Evolutionary conservation across 2,113 vertebrate genomes (phyloP).

Genomic region (Puffinus mauretanicus): DNA sequence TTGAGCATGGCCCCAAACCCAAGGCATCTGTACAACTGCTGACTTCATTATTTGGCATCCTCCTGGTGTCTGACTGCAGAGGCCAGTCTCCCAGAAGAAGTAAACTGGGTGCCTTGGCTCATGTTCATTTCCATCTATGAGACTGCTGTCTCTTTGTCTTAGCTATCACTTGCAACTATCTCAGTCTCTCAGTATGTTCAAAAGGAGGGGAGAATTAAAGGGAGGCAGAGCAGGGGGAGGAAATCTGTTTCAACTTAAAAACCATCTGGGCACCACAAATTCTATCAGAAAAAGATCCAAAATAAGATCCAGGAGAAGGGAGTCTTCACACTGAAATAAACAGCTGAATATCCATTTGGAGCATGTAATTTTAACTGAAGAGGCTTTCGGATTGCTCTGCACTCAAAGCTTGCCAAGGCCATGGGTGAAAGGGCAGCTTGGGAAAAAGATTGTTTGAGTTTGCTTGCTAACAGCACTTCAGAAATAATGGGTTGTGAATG

Average conservation of each 20-base stretch:
- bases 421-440: slow-evolving; percentile 20
- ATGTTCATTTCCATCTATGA: neutral
- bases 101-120: neutral
- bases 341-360: neutral
- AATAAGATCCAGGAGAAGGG: neutral
- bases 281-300: neutral
- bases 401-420: neutral
- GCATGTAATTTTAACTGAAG: neutral
- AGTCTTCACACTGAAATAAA: neutral
- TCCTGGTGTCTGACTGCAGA: neutral
- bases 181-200: neutral
- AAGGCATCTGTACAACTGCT: neutral
- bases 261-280: neutral
- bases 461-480: neutral
- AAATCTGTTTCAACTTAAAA: neutral
- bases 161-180: neutral
- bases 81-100: neutral
- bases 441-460: slow-evolving; percentile 16
- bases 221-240: neutral
- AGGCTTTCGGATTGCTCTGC: neutral
- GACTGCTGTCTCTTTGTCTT: neutral
- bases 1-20: neutral
- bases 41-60: neutral
- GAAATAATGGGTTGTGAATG: slow-evolving; percentile 36
- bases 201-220: neutral